Conservation (phyloP, 2,113 vertebrate species). For the Bambusicola thoracicus region DNA sequence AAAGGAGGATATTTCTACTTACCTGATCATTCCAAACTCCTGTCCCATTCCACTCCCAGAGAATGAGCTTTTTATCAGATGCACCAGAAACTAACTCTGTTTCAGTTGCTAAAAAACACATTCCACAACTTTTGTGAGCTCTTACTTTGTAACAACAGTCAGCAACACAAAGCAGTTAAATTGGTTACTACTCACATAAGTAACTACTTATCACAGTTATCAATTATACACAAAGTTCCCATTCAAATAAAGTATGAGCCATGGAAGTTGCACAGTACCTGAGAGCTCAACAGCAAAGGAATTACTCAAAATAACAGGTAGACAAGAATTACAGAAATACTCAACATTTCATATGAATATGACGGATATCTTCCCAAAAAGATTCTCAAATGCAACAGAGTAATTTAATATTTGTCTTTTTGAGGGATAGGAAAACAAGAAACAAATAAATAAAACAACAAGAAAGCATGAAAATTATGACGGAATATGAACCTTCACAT, state of each 20-base stretch:
- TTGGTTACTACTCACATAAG: neutral
- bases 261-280: fast-evolving
- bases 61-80: conserved; percentile 88
- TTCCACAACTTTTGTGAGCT: neutral
- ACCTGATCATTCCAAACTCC: conserved; percentile 83
- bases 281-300: neutral
- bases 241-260: neutral
- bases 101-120: conserved; percentile 79
- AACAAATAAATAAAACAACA: neutral
- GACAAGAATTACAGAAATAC: neutral
- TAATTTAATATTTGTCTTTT: neutral
- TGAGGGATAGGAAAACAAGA: neutral
- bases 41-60: conserved; percentile 80
- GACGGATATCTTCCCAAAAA: neutral
- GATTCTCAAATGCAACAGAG: neutral
- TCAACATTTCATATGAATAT: neutral
- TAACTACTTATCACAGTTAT: neutral
- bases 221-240: neutral
- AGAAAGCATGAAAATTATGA: neutral
- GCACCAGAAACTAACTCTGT: conserved; percentile 90
- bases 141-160: neutral
- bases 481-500: neutral
- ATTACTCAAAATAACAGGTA: neutral
- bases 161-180: neutral
- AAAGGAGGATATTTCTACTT: neutral